Evolutionary conservation across 2,888 invertebrate species (phyloP).

Genomic region (Volucella inflata): DNA sequence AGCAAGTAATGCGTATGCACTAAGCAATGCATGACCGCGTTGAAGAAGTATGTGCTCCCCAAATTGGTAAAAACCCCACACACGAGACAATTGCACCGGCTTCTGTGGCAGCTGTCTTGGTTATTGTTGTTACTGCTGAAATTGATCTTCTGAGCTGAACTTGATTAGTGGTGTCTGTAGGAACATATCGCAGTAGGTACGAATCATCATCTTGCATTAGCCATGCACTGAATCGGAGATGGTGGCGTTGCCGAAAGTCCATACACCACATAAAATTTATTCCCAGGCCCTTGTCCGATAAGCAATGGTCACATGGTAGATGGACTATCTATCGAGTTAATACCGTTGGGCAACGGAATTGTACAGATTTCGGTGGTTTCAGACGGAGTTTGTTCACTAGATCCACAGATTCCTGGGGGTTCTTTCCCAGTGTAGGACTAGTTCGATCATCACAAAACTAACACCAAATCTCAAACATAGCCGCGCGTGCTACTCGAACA

Average conservation of each 20-base stretch:
- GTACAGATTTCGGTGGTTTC: slow-evolving; percentile 77
- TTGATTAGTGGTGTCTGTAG: slow-evolving; percentile 1
- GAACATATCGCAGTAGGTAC: slow-evolving; percentile 7
- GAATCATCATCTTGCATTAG: slow-evolving; percentile 77
- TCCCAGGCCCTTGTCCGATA: slow-evolving; percentile 59
- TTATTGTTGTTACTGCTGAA: slow-evolving; percentile 20
- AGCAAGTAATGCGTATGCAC: slow-evolving; percentile 93
- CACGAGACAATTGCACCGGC: slow-evolving; percentile 84
- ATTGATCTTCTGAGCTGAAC: no score
- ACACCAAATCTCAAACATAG: no score
- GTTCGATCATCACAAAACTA: no score
- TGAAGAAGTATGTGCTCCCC: slow-evolving; percentile 98
- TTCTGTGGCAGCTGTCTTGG: slow-evolving; percentile 18
- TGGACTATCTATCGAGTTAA: slow-evolving; percentile 77
- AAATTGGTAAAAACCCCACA: slow-evolving; percentile 94
- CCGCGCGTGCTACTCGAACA: no score
- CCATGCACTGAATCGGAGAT: slow-evolving; percentile 80
- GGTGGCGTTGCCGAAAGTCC: slow-evolving; percentile 76
- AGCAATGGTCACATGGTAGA: slow-evolving; percentile 78
- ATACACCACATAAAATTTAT: slow-evolving; percentile 71
- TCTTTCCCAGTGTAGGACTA: no score
- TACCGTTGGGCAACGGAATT: slow-evolving; percentile 41
- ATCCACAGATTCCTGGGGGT: slow-evolving; percentile 90
- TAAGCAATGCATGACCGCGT: slow-evolving; percentile 97
- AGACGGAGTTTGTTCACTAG: slow-evolving; percentile 87